Conservation (phyloP, 2,797 vertebrate species). For the Microctenopoma lineatum region DNA sequence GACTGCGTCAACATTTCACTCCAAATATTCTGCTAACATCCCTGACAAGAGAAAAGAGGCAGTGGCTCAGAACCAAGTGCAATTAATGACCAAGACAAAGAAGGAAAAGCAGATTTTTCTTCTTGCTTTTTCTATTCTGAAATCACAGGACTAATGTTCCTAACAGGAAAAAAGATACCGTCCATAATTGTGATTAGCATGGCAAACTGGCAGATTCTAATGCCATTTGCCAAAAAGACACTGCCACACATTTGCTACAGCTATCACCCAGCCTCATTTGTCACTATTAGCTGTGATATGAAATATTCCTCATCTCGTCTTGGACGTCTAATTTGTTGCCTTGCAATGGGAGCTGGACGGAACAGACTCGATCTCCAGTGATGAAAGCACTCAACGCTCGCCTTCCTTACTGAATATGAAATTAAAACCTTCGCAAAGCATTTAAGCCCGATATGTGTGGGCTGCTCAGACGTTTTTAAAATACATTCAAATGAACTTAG, state of each 20-base stretch:
- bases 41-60: constrained; percentile 74
- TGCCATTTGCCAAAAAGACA: constrained; percentile 64
- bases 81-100: constrained; percentile 81
- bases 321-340: constrained; percentile 79
- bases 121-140: constrained; percentile 53
- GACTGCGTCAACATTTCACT: constrained; percentile 82
- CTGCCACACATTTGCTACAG: constrained; percentile 63
- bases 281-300: constrained; percentile 77
- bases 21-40: constrained; percentile 74
- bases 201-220: constrained; percentile 55
- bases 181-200: constrained; percentile 70
- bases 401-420: constrained; percentile 62
- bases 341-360: constrained; percentile 65
- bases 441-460: constrained; percentile 54
- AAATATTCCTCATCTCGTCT: constrained; percentile 78
- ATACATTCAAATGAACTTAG: constrained; percentile 43
- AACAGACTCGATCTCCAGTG: constrained; percentile 51
- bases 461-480: constrained; percentile 43
- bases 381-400: constrained; percentile 68
- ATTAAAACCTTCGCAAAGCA: constrained; percentile 66
- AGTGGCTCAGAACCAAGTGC: constrained; percentile 77
- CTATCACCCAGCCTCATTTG: constrained; percentile 72
- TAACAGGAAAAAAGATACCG: constrained; percentile 37
- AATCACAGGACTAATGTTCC: constrained; percentile 64
- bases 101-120: constrained; percentile 26